Percentiles rank a stretch among this genome's conserved stretches.
These are phyloP conservation scores for Equus quagga DNA, from an alignment of 2,113 vertebrate species.

Conservation along the genomic window DNA sequence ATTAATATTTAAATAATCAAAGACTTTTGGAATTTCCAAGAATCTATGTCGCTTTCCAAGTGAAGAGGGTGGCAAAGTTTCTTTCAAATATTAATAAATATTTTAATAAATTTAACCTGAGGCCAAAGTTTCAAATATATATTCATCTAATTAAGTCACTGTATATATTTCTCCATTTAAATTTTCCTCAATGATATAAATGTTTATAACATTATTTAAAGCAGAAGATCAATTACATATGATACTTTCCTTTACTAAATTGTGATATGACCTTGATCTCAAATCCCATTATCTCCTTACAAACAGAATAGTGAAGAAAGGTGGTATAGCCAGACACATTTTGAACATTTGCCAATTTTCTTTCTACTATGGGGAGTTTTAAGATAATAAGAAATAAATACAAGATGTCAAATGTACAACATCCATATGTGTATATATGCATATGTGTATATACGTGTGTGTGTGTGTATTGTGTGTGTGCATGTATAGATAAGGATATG, in stretches of 20 bases:
- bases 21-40: not conserved
- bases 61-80: not conserved
- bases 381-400: not conserved
- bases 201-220: constrained; percentile 6
- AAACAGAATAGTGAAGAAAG: not conserved
- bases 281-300: not conserved
- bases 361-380: not conserved
- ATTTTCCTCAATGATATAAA: not conserved
- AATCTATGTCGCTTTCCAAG: not conserved
- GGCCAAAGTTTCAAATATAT: not conserved
- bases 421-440: not conserved
- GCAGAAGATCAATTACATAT: not conserved
- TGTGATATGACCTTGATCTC: not conserved
- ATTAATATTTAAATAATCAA: constrained; percentile 13
- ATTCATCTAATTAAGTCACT: not conserved
- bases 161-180: not conserved
- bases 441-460: no score
- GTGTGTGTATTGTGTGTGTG: not conserved
- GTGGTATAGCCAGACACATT: not conserved
- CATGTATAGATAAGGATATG: not conserved
- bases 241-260: not conserved
- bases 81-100: constrained; percentile 31
- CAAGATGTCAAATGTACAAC: not conserved
- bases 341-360: not conserved
- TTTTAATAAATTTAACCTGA: constrained; percentile 14